A percentile compares a stretch with the other conserved stretches of the same genome.
These are phyloP conservation scores for Silurus asotus DNA, from an alignment of 2,113 vertebrate genomes.

Conservation along the genomic window DNA sequence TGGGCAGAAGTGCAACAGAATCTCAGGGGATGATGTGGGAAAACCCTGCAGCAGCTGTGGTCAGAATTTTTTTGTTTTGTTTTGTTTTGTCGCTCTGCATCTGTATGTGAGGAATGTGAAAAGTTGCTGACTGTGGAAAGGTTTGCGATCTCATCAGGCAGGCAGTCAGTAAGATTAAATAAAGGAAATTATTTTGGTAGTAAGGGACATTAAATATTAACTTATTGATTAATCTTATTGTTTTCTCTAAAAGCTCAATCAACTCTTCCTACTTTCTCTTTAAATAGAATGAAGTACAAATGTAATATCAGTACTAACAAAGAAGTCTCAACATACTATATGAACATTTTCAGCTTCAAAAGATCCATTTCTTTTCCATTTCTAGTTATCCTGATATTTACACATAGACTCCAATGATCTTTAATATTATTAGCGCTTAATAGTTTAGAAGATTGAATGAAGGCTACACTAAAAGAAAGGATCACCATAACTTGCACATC, in stretches of 20 bases:
- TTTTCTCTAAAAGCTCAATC: not conserved
- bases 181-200: too few relatives aligned
- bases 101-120: not conserved
- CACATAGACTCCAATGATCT: not conserved
- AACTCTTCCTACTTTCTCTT: too few relatives aligned
- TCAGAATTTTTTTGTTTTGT: not conserved
- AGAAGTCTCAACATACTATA: not conserved
- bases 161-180: not conserved
- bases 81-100: not conserved
- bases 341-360: not conserved
- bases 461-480: too few relatives aligned
- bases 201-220: not conserved
- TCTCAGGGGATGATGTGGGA: constrained; percentile 7
- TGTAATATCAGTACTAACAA: not conserved
- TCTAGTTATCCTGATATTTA: not conserved
- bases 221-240: not conserved
- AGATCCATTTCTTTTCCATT: not conserved
- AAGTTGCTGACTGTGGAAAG: not conserved
- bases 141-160: not conserved
- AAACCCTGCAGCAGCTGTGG: constrained; percentile 38
- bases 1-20: constrained; percentile 24
- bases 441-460: not conserved
- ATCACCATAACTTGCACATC: not conserved
- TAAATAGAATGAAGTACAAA: not conserved
- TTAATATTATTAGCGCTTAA: not conserved